phyloP scores from a whole-genome alignment of 2,113 vertebrate genomes.

The Setophaga petechia region DNA sequence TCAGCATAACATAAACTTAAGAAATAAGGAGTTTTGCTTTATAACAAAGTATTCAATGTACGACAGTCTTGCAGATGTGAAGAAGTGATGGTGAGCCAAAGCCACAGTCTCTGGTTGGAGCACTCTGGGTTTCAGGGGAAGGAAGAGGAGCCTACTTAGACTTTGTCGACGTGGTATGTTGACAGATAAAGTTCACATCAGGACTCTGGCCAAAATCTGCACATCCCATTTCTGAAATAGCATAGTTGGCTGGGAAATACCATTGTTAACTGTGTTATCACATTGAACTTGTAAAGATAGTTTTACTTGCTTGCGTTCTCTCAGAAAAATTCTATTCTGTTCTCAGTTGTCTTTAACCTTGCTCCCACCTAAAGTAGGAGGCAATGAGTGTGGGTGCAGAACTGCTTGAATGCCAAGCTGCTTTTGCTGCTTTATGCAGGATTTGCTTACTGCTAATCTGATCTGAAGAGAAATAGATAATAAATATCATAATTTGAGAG shows the following conservation, averaged over 20 bases:
- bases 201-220: neutral
- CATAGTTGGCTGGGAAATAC: neutral
- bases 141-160: neutral
- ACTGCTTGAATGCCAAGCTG: neutral
- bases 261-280: neutral
- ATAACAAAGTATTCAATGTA: neutral
- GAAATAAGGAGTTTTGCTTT: neutral
- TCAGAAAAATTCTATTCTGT: neutral
- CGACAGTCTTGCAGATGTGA: neutral
- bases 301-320: neutral
- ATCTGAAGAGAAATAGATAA: neutral
- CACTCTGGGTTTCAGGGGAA: neutral
- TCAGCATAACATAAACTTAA: neutral
- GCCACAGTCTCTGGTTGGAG: neutral
- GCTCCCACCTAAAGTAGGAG: neutral
- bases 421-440: neutral
- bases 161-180: slow-evolving; percentile 15
- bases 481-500: neutral
- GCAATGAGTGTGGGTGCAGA: neutral
- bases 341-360: neutral
- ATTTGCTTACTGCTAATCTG: neutral
- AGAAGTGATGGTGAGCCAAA: neutral
- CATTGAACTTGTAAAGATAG: neutral
- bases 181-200: neutral
- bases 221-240: neutral